Evolutionary conservation across 2,888 invertebrate genomes (phyloP).

Genomic region (Arge pagana): DNA sequence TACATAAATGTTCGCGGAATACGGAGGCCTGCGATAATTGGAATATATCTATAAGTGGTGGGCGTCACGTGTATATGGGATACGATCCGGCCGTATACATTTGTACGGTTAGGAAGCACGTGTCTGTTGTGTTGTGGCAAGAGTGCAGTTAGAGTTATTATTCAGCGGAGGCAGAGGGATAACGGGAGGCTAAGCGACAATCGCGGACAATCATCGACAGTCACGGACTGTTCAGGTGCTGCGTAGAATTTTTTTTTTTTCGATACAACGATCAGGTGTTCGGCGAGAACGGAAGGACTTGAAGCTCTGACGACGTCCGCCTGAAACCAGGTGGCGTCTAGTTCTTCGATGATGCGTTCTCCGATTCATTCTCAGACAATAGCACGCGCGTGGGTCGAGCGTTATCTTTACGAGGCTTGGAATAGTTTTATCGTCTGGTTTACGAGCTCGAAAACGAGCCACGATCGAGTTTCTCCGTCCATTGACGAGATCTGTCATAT

Average conservation of each 20-base stretch:
- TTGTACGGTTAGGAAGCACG: constrained; percentile 12
- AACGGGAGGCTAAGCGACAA: not conserved
- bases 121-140: constrained; percentile 9
- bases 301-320: too few relatives aligned
- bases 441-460: constrained; percentile 17
- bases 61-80: not conserved
- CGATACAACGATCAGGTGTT: constrained; percentile 14
- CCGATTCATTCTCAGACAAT: constrained; percentile 7
- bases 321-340: constrained; percentile 17
- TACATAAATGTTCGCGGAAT: too few relatives aligned
- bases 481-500: too few relatives aligned
- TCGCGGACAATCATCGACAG: not conserved
- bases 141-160: constrained; percentile 18
- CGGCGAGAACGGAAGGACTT: constrained; percentile 11
- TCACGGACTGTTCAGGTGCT: constrained; percentile 12
- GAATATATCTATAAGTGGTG: constrained; percentile 19
- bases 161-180: not conserved
- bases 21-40: constrained; percentile 21
- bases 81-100: not conserved
- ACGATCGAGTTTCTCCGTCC: constrained; percentile 11
- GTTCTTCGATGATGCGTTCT: constrained; percentile 11
- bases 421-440: constrained; percentile 17
- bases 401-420: constrained; percentile 16
- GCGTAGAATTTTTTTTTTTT: not conserved
- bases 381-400: constrained; percentile 1